Percentiles rank a stretch among this genome's conserved stretches.
phyloP scores from a whole-genome alignment of 2,888 invertebrate genomes.

The Carabus problematicus region DNA sequence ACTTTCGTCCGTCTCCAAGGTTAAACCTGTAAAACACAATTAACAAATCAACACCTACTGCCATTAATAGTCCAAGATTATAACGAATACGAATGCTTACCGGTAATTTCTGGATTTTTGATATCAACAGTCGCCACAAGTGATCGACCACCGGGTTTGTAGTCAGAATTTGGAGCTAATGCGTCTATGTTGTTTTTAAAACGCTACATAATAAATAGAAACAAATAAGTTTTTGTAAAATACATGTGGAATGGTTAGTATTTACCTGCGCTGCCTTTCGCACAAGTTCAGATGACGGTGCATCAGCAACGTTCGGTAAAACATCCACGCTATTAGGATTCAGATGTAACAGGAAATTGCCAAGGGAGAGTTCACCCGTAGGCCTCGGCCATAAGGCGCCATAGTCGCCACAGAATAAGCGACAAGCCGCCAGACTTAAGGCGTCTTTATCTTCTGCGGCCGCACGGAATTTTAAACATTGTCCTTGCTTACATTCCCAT shows the following conservation, averaged over 20 bases:
- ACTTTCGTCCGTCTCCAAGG: slow-evolving; percentile 67
- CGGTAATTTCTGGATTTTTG: slow-evolving; percentile 46
- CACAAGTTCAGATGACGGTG: slow-evolving; percentile 50
- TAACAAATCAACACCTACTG: slow-evolving; percentile 2
- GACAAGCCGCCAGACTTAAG: slow-evolving; percentile 67
- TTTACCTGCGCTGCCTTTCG: slow-evolving; percentile 51
- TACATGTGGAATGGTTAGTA: not conserved
- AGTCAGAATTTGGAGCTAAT: slow-evolving; percentile 52
- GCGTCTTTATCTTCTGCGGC: slow-evolving; percentile 52
- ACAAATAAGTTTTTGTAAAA: slow-evolving; percentile 10
- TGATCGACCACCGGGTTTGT: slow-evolving; percentile 58
- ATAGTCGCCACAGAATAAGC: slow-evolving; percentile 67
- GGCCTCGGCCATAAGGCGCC: slow-evolving; percentile 72
- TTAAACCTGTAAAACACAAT: slow-evolving; percentile 57
- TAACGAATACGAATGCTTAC: slow-evolving; percentile 38
- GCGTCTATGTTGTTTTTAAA: slow-evolving; percentile 54
- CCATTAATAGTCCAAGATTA: too few relatives aligned
- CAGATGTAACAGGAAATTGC: slow-evolving; percentile 62
- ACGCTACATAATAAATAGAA: slow-evolving; percentile 45
- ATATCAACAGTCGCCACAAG: slow-evolving; percentile 57
- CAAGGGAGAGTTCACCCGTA: slow-evolving; percentile 65
- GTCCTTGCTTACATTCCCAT: slow-evolving; percentile 65
- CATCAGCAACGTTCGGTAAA: slow-evolving; percentile 54
- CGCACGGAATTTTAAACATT: slow-evolving; percentile 61
- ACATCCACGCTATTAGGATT: slow-evolving; percentile 64